Percentiles rank a stretch among this genome's conserved stretches.
Evolutionary conservation across 2,797 vertebrate genomes (phyloP).

Genomic region (Graptemys geographica): DNA sequence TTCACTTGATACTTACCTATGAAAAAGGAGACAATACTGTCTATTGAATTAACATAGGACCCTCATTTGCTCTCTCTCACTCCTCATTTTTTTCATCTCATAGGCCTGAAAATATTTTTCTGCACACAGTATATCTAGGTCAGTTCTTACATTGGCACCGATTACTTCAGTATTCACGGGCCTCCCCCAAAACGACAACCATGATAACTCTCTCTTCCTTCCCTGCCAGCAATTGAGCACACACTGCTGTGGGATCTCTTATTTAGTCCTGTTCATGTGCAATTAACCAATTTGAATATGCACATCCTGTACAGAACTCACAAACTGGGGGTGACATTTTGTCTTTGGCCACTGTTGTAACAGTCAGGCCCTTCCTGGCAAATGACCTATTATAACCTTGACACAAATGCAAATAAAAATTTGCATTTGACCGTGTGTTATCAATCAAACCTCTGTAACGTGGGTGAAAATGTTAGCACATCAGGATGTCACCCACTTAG

Average conservation of each 20-base stretch:
- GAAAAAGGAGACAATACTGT: fast-evolving
- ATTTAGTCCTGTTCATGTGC: fast-evolving
- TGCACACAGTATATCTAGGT: background rate
- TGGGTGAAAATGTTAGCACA: background rate
- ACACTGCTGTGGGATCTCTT: background rate
- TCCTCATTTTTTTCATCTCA: background rate
- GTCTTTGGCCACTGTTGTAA: background rate
- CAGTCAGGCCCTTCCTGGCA: fast-evolving
- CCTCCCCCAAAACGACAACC: background rate
- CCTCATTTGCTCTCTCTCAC: background rate
- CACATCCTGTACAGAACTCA: background rate
- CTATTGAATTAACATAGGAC: background rate
- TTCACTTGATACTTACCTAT: background rate
- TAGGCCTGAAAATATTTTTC: background rate
- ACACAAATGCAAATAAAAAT: background rate
- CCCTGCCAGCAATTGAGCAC: background rate
- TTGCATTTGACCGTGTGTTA: background rate
- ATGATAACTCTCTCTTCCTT: background rate
- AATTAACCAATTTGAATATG: fast-evolving
- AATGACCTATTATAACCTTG: background rate
- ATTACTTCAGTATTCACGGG: background rate
- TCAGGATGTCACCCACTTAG: background rate
- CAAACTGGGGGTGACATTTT: fast-evolving
- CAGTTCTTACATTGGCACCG: fast-evolving
- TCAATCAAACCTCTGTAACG: background rate